phyloP scores from a whole-genome alignment of 1,140 invertebrate genomes.

The Apis laboriosa region DNA sequence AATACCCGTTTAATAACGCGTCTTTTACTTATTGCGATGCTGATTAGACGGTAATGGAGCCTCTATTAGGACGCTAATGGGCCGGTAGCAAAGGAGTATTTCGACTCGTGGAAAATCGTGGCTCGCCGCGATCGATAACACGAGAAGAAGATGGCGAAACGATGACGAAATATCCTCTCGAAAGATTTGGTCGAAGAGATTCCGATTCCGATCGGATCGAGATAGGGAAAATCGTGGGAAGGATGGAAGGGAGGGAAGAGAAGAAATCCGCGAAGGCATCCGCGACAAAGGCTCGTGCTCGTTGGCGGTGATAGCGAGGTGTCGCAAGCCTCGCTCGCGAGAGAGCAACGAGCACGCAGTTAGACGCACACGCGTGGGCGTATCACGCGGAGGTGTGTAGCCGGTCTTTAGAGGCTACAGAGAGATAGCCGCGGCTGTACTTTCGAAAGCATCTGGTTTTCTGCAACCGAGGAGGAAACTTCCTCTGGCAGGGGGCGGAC shows the following conservation, averaged over 20 bases:
- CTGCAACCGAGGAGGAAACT: conserved; percentile 48
- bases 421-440: conserved; percentile 34
- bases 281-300: conserved; percentile 32
- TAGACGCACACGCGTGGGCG: conserved; percentile 38
- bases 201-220: no score
- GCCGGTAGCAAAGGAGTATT: conserved; percentile 27
- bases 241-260: no score
- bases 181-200: no score
- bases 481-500: conserved; percentile 10
- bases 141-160: no score
- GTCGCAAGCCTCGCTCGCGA: conserved; percentile 34
- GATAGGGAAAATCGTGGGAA: no score
- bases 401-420: conserved; percentile 39
- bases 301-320: conserved; percentile 39
- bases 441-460: conserved; percentile 57
- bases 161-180: no score
- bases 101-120: background rate
- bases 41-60: conserved; percentile 31
- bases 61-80: conserved; percentile 22
- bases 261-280: background rate
- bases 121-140: no score
- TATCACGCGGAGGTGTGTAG: conserved; percentile 47
- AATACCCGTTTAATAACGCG: background rate
- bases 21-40: conserved; percentile 24
- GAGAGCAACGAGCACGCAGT: conserved; percentile 28